Base-by-base conservation (phyloP, 2,888 invertebrate species). In the Pseudoips prasinana region DNA sequence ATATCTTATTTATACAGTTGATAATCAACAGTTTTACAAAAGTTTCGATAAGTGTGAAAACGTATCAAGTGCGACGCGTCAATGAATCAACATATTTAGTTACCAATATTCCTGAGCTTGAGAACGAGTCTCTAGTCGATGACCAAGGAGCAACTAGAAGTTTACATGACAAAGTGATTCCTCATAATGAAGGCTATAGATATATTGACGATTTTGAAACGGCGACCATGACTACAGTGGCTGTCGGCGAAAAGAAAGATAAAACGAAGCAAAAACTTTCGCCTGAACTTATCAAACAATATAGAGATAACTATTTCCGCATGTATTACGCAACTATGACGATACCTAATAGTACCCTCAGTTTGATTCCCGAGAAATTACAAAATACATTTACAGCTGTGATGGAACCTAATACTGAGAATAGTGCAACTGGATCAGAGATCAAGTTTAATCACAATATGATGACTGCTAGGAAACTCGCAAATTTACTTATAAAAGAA, bases 41-140 rank as follows among this genome's bases (percentile, higher is more conserved):
- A 26, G 59, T 60, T 44, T 58, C 69, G 10, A 56, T 46, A 22
- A 60, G 73, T 46, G 62, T 75, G 1, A 77, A 74, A 56, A 82
- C 82, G 2, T 87, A 76, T 43, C 72, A 79, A 66, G 82, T 87
- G 6, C 69, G 61, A 8, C 73, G 76, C 7, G 44, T 87, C 8
- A 84, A 85, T 53, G 71, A 75, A 18, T 64, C 80, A 0, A 61
- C 76, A 1, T 86, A 74, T 37, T 47, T 87, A 28, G 83, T 87
- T 2, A 83, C 76, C 3, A 70, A 59, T 38, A 47, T 73, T 9
- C 73, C 79, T 22, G 77, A 79, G 29, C 44, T 57, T 9, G 70
- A 76, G 17, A 58, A 61, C 33, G 58, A 56, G 11, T 52, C 49
- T 29, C 33, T 24, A 23, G 44, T 20, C 20, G n/a, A 20, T 2